phyloP scores from a whole-genome alignment of 2,888 invertebrate species.

The Drosophila stalkeri region DNA sequence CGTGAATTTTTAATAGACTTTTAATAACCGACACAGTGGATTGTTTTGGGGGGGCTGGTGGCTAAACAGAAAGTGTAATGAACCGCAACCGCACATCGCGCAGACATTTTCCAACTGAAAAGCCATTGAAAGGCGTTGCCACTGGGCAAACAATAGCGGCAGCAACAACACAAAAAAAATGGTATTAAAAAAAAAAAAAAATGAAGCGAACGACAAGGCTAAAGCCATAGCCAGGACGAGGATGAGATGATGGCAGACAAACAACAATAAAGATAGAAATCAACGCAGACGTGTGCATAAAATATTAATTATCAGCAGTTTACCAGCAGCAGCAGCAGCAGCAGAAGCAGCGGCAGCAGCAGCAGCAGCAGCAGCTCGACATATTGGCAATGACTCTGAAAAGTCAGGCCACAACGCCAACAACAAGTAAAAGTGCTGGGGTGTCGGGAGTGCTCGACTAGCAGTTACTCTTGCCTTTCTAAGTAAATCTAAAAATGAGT shows the following conservation, averaged over 20 bases:
- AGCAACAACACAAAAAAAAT: slow-evolving; percentile 17
- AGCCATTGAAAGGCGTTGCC: slow-evolving; percentile 74
- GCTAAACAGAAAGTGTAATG: slow-evolving; percentile 80
- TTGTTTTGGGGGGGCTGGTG: slow-evolving; percentile 13
- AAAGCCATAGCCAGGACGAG: slow-evolving; percentile 21
- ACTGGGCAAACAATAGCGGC: slow-evolving; percentile 73
- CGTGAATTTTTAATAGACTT: slow-evolving; percentile 78
- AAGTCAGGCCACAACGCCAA: slow-evolving; percentile 44
- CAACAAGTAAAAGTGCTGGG: slow-evolving; percentile 14
- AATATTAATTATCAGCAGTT: slow-evolving; percentile 79
- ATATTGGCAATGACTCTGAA: slow-evolving; percentile 74
- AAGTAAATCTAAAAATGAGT: no score
- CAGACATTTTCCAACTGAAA: slow-evolving; percentile 79
- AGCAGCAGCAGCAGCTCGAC: slow-evolving; percentile 44
- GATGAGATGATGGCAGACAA: slow-evolving; percentile 63
- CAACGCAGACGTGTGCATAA: slow-evolving; percentile 80
- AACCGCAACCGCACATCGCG: slow-evolving; percentile 76
- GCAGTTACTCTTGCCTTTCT: not conserved
- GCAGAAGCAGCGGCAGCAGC: slow-evolving; percentile 45
- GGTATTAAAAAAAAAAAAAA: slow-evolving; percentile 20
- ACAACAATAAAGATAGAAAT: slow-evolving; percentile 80
- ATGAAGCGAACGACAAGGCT: slow-evolving; percentile 21
- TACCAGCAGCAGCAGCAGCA: slow-evolving; percentile 62
- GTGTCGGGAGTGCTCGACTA: not conserved
- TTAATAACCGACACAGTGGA: slow-evolving; percentile 63